Base-by-base conservation (phyloP, 2,113 vertebrate genomes). In the Saccopteryx bilineata region DNA sequence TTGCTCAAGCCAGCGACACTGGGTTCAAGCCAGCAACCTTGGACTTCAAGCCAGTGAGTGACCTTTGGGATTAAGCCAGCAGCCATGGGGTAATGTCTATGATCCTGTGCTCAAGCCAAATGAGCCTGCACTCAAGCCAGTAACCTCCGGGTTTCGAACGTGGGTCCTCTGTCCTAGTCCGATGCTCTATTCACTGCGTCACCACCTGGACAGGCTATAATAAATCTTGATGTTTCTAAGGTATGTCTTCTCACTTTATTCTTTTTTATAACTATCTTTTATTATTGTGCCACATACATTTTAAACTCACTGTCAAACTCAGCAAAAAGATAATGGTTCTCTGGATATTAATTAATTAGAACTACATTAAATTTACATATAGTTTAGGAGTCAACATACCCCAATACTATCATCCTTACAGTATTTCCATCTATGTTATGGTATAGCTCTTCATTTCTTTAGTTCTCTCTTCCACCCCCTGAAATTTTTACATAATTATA, bases 291-390 rank as follows among this genome's bases (percentile, higher is more conserved):
- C 9, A n/a, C 19, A 28, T 39, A 46, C 39, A 75, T 46, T n/a
- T 48, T 66, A 76, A 39, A 0, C 3, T 65, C 9, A 65, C 21
- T 72, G 39, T 80, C 66, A 90, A 94, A 94, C 28, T 91, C 26
- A 84, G 26, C 56, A 31, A 68, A 71, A 91, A 94, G 54, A 76
- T 79, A 92, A 60, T 0, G 1, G 7, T 65, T 46, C 17, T 58
- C 12, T 75, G 28, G 31, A 9, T 63, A 90, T 80, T 94, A 4
- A 90, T 80, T 94, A 4, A 88, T 71, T 72, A 39, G 23, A 95
- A 81, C 63, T 65, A 7, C 10, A 66, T 2, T n/a, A 7, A 90
- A 83, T 71, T 52, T 50, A 90, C 5, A 54, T 7, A 69, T 9
- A 50, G 17, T 83, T 75, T 33, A 66, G 90, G 58, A 90, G 87